A percentile compares a stretch with the other conserved stretches of the same genome.
These are phyloP conservation scores for Coregonus clupeaformis DNA, from an alignment of 2,113 vertebrate species.

Conservation along the genomic window DNA sequence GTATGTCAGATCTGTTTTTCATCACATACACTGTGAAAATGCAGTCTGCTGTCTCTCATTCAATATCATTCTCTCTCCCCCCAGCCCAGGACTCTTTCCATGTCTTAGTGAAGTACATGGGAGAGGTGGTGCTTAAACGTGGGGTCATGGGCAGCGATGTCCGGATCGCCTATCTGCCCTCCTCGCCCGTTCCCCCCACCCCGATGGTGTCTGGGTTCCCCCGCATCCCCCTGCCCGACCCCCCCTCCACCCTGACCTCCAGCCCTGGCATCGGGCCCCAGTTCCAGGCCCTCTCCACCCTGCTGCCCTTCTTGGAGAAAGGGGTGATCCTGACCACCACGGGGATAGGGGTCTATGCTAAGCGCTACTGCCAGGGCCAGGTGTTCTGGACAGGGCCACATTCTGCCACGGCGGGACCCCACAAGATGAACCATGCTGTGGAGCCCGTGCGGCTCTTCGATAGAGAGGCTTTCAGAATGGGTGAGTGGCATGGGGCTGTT, in stretches of 20 bases:
- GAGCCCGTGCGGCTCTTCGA: slow-evolving; percentile 77
- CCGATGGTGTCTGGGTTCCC: slow-evolving; percentile 41
- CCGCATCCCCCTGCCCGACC: slow-evolving; percentile 63
- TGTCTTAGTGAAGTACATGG: slow-evolving; percentile 75
- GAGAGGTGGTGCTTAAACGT: slow-evolving; percentile 59
- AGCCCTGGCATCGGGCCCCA: slow-evolving; percentile 7
- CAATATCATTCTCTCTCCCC: neutral
- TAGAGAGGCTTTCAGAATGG: slow-evolving; percentile 70
- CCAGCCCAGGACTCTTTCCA: slow-evolving; percentile 71
- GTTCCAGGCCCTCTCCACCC: slow-evolving; percentile 54
- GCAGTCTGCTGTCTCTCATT: neutral
- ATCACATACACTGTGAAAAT: too few species aligned
- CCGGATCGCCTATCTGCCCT: slow-evolving; percentile 58
- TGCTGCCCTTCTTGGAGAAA: slow-evolving; percentile 77
- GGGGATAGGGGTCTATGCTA: slow-evolving; percentile 75
- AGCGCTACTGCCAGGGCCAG: slow-evolving; percentile 74
- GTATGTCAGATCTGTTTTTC: too few species aligned
- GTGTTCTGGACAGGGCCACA: slow-evolving; percentile 81
- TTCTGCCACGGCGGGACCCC: slow-evolving; percentile 19
- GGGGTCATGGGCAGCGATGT: slow-evolving; percentile 65
- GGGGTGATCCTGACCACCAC: slow-evolving; percentile 79
- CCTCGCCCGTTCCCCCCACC: slow-evolving; percentile 48
- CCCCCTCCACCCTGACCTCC: slow-evolving; percentile 50
- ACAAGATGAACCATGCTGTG: slow-evolving; percentile 74
- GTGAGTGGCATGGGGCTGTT: slow-evolving; percentile 56